phyloP scores from a whole-genome alignment of 2,113 vertebrate species.

The Eulacestoma nigropectus region DNA sequence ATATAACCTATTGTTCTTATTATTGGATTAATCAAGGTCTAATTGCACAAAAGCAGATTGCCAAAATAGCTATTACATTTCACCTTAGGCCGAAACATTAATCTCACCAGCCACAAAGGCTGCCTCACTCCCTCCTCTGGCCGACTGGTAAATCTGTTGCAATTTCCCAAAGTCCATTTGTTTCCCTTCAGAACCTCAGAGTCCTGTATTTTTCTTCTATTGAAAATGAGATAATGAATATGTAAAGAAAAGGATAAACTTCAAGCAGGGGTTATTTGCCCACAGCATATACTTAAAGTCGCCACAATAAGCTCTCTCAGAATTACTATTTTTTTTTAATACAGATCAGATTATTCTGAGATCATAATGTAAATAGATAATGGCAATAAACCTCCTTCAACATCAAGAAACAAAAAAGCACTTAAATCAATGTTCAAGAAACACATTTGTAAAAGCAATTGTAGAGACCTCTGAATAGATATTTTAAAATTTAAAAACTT shows the following conservation, averaged over 20 bases:
- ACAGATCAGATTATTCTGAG: neutral
- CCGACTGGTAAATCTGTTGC: neutral
- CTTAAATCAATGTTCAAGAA: neutral
- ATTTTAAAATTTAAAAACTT: neutral
- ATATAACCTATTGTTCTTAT: neutral
- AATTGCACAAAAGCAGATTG: neutral
- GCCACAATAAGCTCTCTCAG: neutral
- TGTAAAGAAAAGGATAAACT: neutral
- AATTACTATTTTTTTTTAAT: neutral
- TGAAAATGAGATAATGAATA: neutral
- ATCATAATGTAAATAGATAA: neutral
- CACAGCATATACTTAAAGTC: neutral
- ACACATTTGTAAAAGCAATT: neutral
- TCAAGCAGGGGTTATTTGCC: neutral
- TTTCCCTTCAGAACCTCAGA: neutral
- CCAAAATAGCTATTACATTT: neutral
- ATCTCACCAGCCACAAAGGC: neutral
- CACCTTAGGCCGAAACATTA: neutral
- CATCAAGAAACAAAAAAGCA: neutral
- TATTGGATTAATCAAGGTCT: slow-evolving; percentile 1
- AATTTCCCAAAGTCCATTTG: neutral
- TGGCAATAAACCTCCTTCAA: neutral
- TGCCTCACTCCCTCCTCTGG: slow-evolving; percentile 24
- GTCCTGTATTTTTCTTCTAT: neutral
- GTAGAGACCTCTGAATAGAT: neutral